Evolutionary conservation across 2,113 vertebrate species (phyloP).

Genomic region (Raja brachyura): DNA sequence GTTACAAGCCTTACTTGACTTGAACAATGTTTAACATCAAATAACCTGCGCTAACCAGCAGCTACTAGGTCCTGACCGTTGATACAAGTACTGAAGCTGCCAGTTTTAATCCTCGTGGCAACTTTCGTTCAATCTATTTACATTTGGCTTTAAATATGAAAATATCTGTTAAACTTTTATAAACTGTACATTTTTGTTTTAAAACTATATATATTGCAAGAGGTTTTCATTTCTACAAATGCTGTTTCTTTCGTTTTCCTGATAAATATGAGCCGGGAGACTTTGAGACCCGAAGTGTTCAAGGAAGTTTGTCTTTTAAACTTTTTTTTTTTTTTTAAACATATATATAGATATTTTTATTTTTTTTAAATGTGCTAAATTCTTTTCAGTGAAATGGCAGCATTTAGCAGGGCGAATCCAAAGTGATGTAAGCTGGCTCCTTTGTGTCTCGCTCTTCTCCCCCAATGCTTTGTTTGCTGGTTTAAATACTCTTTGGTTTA

Average conservation of each 20-base stretch:
- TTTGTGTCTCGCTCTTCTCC: slow-evolving; percentile 41
- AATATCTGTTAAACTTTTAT: slow-evolving; percentile 75
- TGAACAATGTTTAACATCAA: slow-evolving; percentile 60
- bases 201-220: slow-evolving; percentile 57
- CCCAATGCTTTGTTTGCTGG: slow-evolving; percentile 45
- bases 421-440: slow-evolving; percentile 21
- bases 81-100: slow-evolving; percentile 34
- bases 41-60: slow-evolving; percentile 58
- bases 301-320: slow-evolving; percentile 45
- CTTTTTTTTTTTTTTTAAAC: not conserved
- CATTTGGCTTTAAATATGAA: slow-evolving; percentile 82
- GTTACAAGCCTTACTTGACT: slow-evolving; percentile 52
- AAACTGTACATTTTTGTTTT: slow-evolving; percentile 66
- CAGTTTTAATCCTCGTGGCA: slow-evolving; percentile 37
- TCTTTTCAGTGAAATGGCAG: slow-evolving; percentile 45
- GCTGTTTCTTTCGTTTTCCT: slow-evolving; percentile 44
- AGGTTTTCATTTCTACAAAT: slow-evolving; percentile 55
- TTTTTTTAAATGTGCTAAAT: slow-evolving; percentile 46
- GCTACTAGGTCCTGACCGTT: slow-evolving; percentile 62
- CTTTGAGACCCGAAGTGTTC: slow-evolving; percentile 53
- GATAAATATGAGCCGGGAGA: slow-evolving; percentile 48
- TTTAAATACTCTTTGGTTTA: slow-evolving; percentile 68
- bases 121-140: slow-evolving; percentile 56
- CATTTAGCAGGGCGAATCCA: slow-evolving; percentile 40
- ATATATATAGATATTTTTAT: not conserved